These are phyloP conservation scores for Plectrocnemia conspersa DNA, from an alignment of 1,140 invertebrate genomes.

Conservation along the genomic window DNA sequence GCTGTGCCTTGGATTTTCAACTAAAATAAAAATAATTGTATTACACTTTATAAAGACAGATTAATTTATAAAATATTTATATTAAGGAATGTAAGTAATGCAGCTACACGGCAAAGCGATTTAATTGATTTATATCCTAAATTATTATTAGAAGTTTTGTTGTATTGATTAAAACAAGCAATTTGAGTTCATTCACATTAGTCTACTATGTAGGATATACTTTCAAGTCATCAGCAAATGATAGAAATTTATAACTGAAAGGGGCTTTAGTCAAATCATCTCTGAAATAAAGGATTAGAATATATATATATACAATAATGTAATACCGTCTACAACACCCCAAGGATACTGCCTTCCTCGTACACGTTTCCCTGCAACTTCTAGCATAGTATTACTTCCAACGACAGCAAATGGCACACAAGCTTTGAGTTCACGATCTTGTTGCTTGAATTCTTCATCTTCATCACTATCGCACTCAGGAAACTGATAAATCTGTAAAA, in stretches of 20 bases:
- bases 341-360: conserved; percentile 94
- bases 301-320: conserved; percentile 10
- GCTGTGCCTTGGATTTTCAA: conserved; percentile 96
- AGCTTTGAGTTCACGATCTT: conserved; percentile 83
- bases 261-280: no score
- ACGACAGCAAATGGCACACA: conserved; percentile 95
- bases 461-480: conserved; percentile 93
- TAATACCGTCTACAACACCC: conserved; percentile 90
- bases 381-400: conserved; percentile 90
- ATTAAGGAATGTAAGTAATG: no score
- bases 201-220: no score
- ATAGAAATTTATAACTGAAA: no score
- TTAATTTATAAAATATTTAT: no score
- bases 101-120: no score
- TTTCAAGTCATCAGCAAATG: no score
- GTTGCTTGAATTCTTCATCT: conserved; percentile 88
- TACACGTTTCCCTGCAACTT: conserved; percentile 83
- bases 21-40: conserved; percentile 59
- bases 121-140: no score
- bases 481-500: conserved; percentile 84
- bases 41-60: no score
- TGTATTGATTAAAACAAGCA: background rate
- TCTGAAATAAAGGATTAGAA: conserved; percentile 7
- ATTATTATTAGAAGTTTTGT: no score
- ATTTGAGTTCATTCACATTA: background rate